phyloP scores from a whole-genome alignment of 2,888 invertebrate genomes.

The Ceramica pisi region DNA sequence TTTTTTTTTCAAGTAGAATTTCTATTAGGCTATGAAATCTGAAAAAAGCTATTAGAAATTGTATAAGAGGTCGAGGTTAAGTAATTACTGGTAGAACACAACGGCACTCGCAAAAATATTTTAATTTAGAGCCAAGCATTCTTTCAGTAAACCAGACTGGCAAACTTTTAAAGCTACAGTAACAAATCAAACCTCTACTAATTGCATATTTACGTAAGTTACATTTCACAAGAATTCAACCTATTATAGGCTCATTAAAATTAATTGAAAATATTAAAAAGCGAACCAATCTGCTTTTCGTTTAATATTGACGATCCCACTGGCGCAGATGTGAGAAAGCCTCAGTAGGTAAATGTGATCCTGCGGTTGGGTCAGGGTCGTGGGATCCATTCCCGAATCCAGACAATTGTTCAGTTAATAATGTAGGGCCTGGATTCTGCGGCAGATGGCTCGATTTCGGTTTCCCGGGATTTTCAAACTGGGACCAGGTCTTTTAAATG shows the following conservation, averaged over 20 bases:
- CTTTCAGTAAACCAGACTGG: neutral
- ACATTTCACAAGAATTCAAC: neutral
- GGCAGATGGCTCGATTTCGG: neutral
- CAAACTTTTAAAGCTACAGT: neutral
- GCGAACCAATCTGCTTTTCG: slow-evolving; percentile 10
- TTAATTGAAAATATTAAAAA: slow-evolving; percentile 10
- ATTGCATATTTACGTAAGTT: neutral
- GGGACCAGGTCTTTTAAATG: neutral
- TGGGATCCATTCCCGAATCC: slow-evolving; percentile 13
- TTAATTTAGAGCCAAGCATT: slow-evolving; percentile 9
- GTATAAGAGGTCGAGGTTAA: slow-evolving; percentile 15
- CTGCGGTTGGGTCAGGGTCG: slow-evolving; percentile 20
- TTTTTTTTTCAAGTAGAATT: neutral
- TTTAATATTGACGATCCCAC: slow-evolving; percentile 41
- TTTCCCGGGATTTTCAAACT: neutral
- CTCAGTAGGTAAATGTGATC: slow-evolving; percentile 7
- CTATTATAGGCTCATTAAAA: neutral
- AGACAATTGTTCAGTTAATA: slow-evolving; percentile 23
- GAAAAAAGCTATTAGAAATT: neutral
- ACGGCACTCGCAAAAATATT: slow-evolving; percentile 23
- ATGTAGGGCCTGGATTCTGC: slow-evolving; percentile 14
- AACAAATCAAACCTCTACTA: slow-evolving; percentile 3
- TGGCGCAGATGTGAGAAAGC: neutral
- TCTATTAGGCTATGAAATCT: neutral
- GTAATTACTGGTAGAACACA: slow-evolving; percentile 1